Evolutionary conservation across 37 sponge, comb jelly and placozoan genomes (phyloP).

Genomic region (Chondrosia reniformis): DNA sequence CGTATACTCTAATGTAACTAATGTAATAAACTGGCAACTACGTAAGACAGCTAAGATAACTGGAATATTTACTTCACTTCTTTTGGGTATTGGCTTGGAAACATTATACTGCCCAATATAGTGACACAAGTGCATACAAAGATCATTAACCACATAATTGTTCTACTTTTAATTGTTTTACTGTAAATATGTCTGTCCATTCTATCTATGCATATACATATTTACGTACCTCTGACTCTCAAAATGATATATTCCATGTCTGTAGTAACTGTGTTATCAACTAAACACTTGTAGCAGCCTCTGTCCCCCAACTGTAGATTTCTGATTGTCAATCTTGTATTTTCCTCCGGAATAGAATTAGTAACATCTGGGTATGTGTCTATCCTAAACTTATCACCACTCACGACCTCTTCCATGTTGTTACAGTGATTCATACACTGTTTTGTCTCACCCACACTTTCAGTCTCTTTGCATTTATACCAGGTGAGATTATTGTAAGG

Average conservation of each 20-base stretch:
- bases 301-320: not conserved
- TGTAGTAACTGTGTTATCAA: not conserved
- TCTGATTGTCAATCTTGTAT: not conserved
- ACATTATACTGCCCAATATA: too few relatives aligned
- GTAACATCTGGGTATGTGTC: not conserved
- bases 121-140: too few relatives aligned
- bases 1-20: too few relatives aligned
- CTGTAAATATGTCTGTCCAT: not conserved
- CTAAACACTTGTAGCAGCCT: constrained; percentile 4
- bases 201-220: not conserved
- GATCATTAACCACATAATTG: not conserved
- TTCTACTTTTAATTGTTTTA: not conserved
- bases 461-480: too few relatives aligned
- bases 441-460: too few relatives aligned
- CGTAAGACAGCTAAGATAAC: too few relatives aligned
- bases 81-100: too few relatives aligned
- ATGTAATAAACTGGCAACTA: too few relatives aligned
- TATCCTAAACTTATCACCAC: not conserved
- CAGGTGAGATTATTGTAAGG: too few relatives aligned
- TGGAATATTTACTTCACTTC: too few relatives aligned
- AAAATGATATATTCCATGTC: not conserved
- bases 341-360: not conserved
- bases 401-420: not conserved
- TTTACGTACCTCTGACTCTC: constrained; percentile 1
- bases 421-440: not conserved